A percentile compares a stretch with the other conserved stretches of the same genome.
Evolutionary conservation across 2,797 vertebrate genomes (phyloP).

Genomic region (Saguinus oedipus): DNA sequence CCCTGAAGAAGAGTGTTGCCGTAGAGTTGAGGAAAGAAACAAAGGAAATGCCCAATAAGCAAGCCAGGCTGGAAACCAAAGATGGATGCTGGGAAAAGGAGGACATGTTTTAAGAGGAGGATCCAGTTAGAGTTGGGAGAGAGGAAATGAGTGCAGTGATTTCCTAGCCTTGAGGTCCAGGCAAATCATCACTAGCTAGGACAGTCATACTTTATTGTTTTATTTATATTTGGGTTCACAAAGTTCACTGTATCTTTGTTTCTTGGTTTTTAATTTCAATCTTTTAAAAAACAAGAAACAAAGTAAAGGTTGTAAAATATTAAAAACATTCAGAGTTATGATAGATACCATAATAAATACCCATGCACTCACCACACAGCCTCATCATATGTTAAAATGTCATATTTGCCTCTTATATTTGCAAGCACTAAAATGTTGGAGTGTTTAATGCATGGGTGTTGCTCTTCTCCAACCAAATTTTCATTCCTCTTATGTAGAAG

Average conservation of each 20-base stretch:
- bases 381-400: neutral
- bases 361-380: neutral
- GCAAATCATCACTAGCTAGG: neutral
- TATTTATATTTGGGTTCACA: neutral
- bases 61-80: neutral
- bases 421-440: neutral
- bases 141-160: neutral
- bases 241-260: neutral
- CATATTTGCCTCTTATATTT: neutral
- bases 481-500: neutral
- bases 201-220: neutral
- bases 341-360: neutral
- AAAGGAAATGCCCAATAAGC: neutral
- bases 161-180: neutral
- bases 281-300: neutral
- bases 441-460: neutral
- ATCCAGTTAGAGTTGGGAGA: neutral
- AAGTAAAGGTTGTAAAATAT: neutral
- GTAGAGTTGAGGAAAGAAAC: neutral
- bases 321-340: neutral
- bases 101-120: neutral
- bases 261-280: neutral
- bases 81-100: neutral
- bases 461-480: neutral
- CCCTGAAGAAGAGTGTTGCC: neutral